A percentile compares a stretch with the other conserved stretches of the same genome.
Evolutionary conservation across 2,797 vertebrate genomes (phyloP).

Genomic region (Epinephelus coioides): DNA sequence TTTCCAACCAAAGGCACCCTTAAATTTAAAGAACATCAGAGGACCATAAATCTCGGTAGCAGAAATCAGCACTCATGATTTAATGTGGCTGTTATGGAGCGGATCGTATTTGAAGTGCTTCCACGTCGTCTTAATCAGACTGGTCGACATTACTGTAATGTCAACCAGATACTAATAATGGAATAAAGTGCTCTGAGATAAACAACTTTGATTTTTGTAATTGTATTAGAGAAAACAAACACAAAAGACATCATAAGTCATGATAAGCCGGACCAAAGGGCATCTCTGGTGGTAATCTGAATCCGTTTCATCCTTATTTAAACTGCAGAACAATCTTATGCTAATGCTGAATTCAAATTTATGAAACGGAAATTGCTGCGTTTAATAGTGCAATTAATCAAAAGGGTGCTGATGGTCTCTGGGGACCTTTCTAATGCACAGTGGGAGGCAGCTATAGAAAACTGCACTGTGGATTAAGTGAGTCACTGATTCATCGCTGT

Average conservation of each 20-base stretch:
- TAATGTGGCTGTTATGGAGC: not conserved
- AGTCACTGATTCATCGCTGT: conserved; percentile 58
- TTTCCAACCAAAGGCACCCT: not conserved
- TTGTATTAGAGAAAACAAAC: conserved; percentile 7
- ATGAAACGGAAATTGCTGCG: conserved; percentile 58
- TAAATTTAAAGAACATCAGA: not conserved
- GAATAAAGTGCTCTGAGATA: conserved; percentile 1
- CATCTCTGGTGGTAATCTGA: conserved; percentile 20
- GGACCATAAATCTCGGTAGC: not conserved
- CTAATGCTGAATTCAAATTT: conserved; percentile 54
- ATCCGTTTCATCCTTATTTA: conserved; percentile 27
- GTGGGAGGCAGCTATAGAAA: conserved; percentile 40
- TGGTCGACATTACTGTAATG: not conserved
- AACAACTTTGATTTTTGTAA: not conserved
- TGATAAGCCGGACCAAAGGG: conserved; percentile 7
- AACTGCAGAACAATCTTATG: conserved; percentile 30
- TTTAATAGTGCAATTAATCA: conserved; percentile 70
- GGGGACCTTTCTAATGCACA: conserved; percentile 31
- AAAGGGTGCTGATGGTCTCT: conserved; percentile 46
- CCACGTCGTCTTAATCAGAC: not conserved
- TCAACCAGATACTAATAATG: not conserved
- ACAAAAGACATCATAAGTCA: not conserved
- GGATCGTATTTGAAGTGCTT: not conserved
- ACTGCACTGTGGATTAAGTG: conserved; percentile 47
- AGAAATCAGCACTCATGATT: not conserved